Conservation (phyloP, 2,888 invertebrate genomes). For the Odontocolon sp. region DNA sequence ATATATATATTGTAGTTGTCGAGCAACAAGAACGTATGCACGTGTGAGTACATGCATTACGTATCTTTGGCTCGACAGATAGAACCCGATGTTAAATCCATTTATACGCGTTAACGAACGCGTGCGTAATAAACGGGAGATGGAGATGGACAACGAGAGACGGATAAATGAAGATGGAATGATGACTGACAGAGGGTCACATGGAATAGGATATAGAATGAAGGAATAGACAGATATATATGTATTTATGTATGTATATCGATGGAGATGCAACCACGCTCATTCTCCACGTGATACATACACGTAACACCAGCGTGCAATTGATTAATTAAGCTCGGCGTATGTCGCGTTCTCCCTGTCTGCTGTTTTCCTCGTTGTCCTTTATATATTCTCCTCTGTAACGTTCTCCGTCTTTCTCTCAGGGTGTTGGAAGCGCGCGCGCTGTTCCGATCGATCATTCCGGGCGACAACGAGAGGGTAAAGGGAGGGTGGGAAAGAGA, state of each 20-base stretch:
- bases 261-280: background rate
- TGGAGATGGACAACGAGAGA: background rate
- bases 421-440: conserved; percentile 50
- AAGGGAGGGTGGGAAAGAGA: conserved; percentile 12
- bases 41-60: conserved; percentile 31
- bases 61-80: conserved; percentile 34
- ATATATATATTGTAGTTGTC: background rate
- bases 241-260: no score
- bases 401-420: conserved; percentile 3
- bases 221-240: background rate
- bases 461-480: conserved; percentile 58
- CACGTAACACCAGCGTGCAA: conserved; percentile 32
- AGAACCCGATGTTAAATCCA: conserved; percentile 35
- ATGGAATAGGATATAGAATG: conserved; percentile 20
- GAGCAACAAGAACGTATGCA: conserved; percentile 32
- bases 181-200: conserved; percentile 26
- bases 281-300: background rate
- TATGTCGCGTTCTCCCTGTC: conserved; percentile 40
- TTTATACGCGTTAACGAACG: conserved; percentile 33
- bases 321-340: conserved; percentile 49
- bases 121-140: conserved; percentile 37
- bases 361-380: conserved; percentile 25
- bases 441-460: conserved; percentile 63
- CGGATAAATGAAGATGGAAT: conserved; percentile 45
- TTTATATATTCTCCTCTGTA: conserved; percentile 3